Evolutionary conservation across 2,113 vertebrate species (phyloP).

Genomic region (Nibea coibor): DNA sequence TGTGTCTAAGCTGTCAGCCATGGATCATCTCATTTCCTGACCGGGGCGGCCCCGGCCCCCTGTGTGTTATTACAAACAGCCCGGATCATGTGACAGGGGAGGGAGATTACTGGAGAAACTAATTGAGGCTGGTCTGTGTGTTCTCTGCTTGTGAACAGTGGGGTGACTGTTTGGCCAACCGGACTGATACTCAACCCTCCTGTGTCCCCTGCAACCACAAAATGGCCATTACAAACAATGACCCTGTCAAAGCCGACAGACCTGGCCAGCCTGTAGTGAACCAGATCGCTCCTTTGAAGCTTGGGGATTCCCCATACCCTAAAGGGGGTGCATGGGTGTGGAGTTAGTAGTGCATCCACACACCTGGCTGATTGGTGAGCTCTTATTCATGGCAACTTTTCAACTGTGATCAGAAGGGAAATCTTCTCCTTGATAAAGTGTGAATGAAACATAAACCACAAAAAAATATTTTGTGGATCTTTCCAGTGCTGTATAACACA

Average conservation of each 20-base stretch:
- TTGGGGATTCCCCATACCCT: conserved; percentile 53
- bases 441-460: conserved; percentile 22
- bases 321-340: conserved; percentile 4
- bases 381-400: conserved; percentile 13
- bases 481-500: neutral
- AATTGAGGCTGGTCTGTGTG: conserved; percentile 68
- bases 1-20: conserved; percentile 74
- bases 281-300: conserved; percentile 57
- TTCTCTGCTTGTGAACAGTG: conserved; percentile 70
- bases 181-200: conserved; percentile 72
- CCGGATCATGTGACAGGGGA: conserved; percentile 65
- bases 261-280: conserved; percentile 47
- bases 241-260: conserved; percentile 66
- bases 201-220: conserved; percentile 64
- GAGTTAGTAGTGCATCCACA: conserved; percentile 36
- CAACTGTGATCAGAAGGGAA: neutral
- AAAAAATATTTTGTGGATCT: conserved; percentile 12
- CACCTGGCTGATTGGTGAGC: conserved; percentile 60
- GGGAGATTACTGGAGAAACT: conserved; percentile 68
- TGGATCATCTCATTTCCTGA: conserved; percentile 83
- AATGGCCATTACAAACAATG: conserved; percentile 77
- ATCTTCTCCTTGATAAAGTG: neutral
- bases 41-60: conserved; percentile 55
- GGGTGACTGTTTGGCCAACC: conserved; percentile 75
- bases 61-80: conserved; percentile 78